These are phyloP conservation scores for Eulemur macaco DNA, from an alignment of 2,113 vertebrate genomes.

Conservation along the genomic window DNA sequence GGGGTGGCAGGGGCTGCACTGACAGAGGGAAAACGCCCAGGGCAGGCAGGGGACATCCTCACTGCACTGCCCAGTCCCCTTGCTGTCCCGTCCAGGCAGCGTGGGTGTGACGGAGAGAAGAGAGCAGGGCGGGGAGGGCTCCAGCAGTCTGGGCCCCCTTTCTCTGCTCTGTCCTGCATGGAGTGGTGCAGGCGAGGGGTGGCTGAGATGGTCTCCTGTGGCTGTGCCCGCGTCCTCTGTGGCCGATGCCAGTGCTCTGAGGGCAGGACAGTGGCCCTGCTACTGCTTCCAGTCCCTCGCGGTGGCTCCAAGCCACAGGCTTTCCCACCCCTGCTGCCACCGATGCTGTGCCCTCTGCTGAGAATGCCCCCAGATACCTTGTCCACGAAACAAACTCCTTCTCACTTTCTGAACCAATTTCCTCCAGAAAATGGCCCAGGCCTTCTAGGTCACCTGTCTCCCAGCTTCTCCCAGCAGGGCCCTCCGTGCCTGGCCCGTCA, in stretches of 20 bases:
- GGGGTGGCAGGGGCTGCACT: not conserved
- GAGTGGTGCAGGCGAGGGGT: not conserved
- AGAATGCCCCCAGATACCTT: not conserved
- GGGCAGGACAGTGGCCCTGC: not conserved
- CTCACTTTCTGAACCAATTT: not conserved
- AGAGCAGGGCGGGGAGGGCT: not conserved
- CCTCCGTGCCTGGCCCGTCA: not conserved
- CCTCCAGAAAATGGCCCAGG: not conserved
- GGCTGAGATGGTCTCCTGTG: rapidly evolving
- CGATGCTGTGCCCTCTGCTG: rapidly evolving
- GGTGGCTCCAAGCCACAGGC: no score
- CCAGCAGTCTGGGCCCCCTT: rapidly evolving
- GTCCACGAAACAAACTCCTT: rapidly evolving
- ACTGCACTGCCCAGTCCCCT: rapidly evolving
- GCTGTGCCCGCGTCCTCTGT: no score
- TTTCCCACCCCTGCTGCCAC: not conserved
- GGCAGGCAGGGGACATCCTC: not conserved
- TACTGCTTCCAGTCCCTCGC: rapidly evolving
- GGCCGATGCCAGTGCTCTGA: rapidly evolving
- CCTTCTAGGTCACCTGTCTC: not conserved
- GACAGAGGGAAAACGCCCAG: not conserved
- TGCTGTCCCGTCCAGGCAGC: not conserved
- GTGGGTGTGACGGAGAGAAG: not conserved
- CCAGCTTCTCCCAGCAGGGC: not conserved
- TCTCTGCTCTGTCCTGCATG: not conserved